These are phyloP conservation scores for Notechis scutatus DNA, from an alignment of 2,113 vertebrate species.

Conservation along the genomic window DNA sequence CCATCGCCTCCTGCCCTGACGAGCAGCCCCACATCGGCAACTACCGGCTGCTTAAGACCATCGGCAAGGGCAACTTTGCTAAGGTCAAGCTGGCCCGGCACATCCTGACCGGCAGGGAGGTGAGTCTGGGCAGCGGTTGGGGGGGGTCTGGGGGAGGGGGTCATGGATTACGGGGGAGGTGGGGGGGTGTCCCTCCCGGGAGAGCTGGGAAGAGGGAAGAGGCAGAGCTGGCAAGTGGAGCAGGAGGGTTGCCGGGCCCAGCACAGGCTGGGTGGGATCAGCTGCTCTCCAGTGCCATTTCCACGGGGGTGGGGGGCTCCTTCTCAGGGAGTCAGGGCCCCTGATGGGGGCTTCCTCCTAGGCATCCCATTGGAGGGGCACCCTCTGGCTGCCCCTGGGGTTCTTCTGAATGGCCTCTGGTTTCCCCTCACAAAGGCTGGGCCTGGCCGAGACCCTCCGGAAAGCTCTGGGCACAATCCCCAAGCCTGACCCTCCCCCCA, in stretches of 20 bases:
- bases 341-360: neutral
- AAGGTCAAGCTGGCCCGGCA: constrained; percentile 87
- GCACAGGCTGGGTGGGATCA: too few relatives aligned
- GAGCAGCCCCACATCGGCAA: constrained; percentile 91
- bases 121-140: constrained; percentile 43
- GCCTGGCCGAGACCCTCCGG: neutral
- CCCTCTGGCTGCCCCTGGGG: too few relatives aligned
- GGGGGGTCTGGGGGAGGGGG: neutral
- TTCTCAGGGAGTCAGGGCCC: neutral
- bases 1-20: constrained; percentile 86
- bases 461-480: neutral
- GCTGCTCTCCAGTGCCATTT: neutral
- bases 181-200: neutral
- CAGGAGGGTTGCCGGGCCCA: neutral
- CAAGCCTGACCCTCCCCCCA: too few relatives aligned
- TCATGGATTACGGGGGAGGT: neutral
- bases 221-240: neutral
- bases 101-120: constrained; percentile 87
- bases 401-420: neutral
- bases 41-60: constrained; percentile 89
- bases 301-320: neutral
- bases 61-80: constrained; percentile 93
- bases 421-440: neutral
- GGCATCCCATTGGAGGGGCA: too few relatives aligned
- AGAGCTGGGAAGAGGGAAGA: neutral